Evolutionary conservation across 2,888 invertebrate species (phyloP), one percentile per base, ranked within the genome.

Genomic region (Lasioglossum vierecki): DNA sequence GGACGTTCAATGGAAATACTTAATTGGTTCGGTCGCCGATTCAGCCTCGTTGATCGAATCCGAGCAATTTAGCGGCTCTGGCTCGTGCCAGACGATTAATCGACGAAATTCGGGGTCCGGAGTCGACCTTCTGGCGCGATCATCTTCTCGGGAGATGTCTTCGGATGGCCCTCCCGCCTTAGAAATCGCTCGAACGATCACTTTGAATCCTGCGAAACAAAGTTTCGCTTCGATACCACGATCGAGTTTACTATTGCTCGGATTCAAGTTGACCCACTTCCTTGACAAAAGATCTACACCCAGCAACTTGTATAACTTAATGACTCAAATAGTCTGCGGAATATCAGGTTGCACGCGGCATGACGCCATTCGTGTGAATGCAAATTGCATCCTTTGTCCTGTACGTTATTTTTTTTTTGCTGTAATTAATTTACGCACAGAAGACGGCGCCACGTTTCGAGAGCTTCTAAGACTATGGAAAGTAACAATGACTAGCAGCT

Each of bases 11-110:
- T 76, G 83, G 86, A 82, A 88, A 80, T 78, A 74, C 80, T 85
- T 88, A 88, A 90, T 90, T 87, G 86, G 78, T 82, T 83, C 80
- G 83, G 76, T 86, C 83, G 87, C 63, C 89, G 87, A 81, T 84
- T 84, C 82, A 75, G 60, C 79, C 83, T 84, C 84, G 88, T 85
- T 79, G 89, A 89, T 89, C 89, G 90, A 87, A 83, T 86, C 88
- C 70, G 82, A 82, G 57, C 86, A 66, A 75, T 90, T 86, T 79
- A 87, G 79, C 82, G 83, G 75, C 83, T 84, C 85, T 81, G 83
- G 80, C 83, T 84, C 85, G 79, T 82, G 82, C 80, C 83, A 80
- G 79, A 82, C 81, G 70, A 84, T 84, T 82, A 80, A 89, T 80
- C 81, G 81, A 79, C 79, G 70, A 89, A 86, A 86, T 86, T 88